Evolutionary conservation across 2,888 invertebrate species (phyloP), one percentile per base, ranked within the genome.

Genomic region (Anorthoa munda): DNA sequence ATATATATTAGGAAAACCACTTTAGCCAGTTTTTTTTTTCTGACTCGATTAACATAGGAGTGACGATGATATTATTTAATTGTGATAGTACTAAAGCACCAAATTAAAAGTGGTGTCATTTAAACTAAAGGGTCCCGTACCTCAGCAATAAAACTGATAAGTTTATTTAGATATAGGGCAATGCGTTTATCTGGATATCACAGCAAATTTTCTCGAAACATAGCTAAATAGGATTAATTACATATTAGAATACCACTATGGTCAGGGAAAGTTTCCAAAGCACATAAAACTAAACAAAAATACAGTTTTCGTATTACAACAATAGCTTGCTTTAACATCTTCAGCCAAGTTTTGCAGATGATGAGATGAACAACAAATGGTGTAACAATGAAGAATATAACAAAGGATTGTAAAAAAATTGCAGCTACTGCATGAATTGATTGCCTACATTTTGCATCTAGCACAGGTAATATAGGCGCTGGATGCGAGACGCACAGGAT

Each of bases 21-120:
- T 48, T 13, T 1, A 31, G 17, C 48, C 21, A 48, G 59, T 59
- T 66, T 67, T 59, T 60, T 46, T 56, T 21, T 53, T n/a, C 21
- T 11, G 31, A 9, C 9, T n/a, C n/a, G n/a, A n/a, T n/a, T n/a
- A 9, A 2, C 5, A 2, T 46, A 46, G 12, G n/a, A n/a, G 26
- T 46, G 17, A 31, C 1, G 13, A 48, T 39, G 11, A 45, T 11
- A 26, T 23, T 26, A 45, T 39, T 13, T 12, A n/a, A n/a, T 13
- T 45, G 15, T 5, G 18, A 18, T 15, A 18, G n/a, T 31, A n/a
- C 31, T 21, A 26, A 17, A 23, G 39, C 23, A 51, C n/a, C 9
- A n/a, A 26, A 56, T 26, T 56, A 56, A 9, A 31, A 17, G 11
- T 26, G n/a, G 17, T 31, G 17, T 12, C 17, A 51, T 55, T 56